Conservation (phyloP, 2,113 vertebrate genomes). For the Taxidea taxus region DNA sequence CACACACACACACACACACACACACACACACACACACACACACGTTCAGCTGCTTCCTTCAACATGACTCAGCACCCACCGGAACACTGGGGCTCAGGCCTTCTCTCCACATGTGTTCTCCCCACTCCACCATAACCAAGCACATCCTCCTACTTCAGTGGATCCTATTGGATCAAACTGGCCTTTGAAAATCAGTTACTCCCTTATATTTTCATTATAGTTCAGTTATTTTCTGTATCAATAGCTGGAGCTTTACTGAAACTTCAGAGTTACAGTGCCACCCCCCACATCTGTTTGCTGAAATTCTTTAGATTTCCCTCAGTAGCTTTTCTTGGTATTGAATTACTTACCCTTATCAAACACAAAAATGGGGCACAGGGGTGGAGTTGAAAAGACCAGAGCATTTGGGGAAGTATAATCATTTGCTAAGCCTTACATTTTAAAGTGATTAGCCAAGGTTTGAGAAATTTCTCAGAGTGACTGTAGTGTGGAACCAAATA, state of each 20-base stretch:
- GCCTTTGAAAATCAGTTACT: slow-evolving; percentile 56
- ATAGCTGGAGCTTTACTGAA: slow-evolving; percentile 39
- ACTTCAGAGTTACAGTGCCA: slow-evolving; percentile 18
- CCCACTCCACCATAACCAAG: slow-evolving; percentile 40
- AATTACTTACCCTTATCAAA: not conserved
- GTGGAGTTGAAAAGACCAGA: not conserved
- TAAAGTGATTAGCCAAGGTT: slow-evolving; percentile 78
- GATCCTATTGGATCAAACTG: not conserved
- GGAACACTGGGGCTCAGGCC: not conserved
- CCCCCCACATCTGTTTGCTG: not conserved
- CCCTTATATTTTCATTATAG: not conserved
- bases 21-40: too few relatives aligned
- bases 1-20: too few relatives aligned
- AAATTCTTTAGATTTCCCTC: not conserved
- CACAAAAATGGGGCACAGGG: not conserved
- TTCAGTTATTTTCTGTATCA: slow-evolving; percentile 66
- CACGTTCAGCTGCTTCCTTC: slow-evolving; percentile 20
- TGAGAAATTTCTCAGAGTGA: slow-evolving; percentile 85
- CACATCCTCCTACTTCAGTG: slow-evolving; percentile 33
- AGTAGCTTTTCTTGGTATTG: not conserved
- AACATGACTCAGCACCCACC: not conserved
- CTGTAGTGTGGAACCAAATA: slow-evolving; percentile 85
- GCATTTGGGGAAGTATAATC: slow-evolving; percentile 59
- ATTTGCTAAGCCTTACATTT: slow-evolving; percentile 77
- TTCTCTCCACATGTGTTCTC: slow-evolving; percentile 3